Percentiles rank a stretch among this genome's conserved stretches.
phyloP scores from a whole-genome alignment of 2,113 vertebrate species.

The Antigone vipio region DNA sequence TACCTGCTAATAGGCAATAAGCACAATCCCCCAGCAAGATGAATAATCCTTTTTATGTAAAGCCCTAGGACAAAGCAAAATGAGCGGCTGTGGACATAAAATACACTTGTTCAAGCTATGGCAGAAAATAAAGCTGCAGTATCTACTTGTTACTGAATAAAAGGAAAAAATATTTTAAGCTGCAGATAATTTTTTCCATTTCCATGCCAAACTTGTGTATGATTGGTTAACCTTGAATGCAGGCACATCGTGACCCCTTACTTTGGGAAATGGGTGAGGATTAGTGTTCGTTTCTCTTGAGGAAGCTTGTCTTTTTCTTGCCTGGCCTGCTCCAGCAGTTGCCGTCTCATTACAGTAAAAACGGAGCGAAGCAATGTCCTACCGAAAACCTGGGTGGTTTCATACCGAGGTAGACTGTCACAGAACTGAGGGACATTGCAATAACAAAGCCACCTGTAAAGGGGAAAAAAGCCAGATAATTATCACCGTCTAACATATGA shows the following conservation, averaged over 20 bases:
- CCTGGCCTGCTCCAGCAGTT: conserved; percentile 93
- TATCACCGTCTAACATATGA: neutral
- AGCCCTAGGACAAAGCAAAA: neutral
- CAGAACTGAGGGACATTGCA: conserved; percentile 99
- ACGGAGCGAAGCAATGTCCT: conserved; percentile 92
- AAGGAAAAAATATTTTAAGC: neutral
- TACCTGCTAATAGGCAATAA: neutral
- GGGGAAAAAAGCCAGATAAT: neutral
- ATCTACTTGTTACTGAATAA: neutral
- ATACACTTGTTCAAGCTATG: neutral
- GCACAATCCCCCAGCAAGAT: neutral
- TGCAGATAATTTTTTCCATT: neutral
- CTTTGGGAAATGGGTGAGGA: conserved; percentile 99
- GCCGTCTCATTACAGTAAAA: conserved; percentile 96
- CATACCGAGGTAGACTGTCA: conserved; percentile 94
- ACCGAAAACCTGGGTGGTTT: conserved; percentile 96
- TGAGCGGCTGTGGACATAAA: neutral
- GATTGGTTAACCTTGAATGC: neutral
- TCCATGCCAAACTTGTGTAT: neutral
- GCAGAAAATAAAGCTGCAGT: neutral
- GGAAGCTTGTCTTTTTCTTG: conserved; percentile 98
- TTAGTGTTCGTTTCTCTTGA: conserved; percentile 94
- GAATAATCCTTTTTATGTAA: neutral
- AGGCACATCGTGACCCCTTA: conserved; percentile 65
- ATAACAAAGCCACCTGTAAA: conserved; percentile 93